phyloP scores from a whole-genome alignment of 2,113 vertebrate genomes.

The Danionella cerebrum region DNA sequence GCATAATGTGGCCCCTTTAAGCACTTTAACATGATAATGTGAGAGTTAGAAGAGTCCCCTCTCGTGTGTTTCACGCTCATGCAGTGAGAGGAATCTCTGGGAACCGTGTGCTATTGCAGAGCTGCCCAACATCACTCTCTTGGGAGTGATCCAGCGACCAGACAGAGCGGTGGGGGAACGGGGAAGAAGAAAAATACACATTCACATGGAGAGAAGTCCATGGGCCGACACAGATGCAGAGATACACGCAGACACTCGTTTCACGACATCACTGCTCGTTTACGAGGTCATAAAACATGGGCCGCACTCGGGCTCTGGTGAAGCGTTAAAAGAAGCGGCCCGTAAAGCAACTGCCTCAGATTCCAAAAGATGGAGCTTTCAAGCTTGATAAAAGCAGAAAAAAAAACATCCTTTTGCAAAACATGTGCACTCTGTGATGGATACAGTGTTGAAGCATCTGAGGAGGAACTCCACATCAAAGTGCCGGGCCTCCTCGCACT shows the following conservation, averaged over 20 bases:
- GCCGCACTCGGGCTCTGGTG: conserved; percentile 60
- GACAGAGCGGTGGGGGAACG: conserved; percentile 52
- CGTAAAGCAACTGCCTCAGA: conserved; percentile 59
- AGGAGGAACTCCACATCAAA: conserved; percentile 39
- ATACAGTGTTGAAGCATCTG: conserved; percentile 63
- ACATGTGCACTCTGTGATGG: conserved; percentile 52
- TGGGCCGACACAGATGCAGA: conserved; percentile 5
- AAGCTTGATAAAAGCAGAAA: conserved; percentile 42
- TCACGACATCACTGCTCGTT: conserved; percentile 68
- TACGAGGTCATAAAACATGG: conserved; percentile 72
- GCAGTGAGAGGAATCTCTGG: conserved; percentile 56
- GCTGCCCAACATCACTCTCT: conserved; percentile 61
- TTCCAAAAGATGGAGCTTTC: conserved; percentile 51
- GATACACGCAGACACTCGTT: conserved; percentile 56
- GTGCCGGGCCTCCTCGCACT: conserved; percentile 59
- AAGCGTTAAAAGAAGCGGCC: conserved; percentile 64
- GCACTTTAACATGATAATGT: background rate
- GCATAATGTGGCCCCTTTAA: no score
- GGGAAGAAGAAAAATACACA: conserved; percentile 53
- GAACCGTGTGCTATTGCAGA: conserved; percentile 65
- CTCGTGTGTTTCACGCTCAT: conserved; percentile 20
- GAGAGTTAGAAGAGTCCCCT: background rate
- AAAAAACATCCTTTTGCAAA: conserved; percentile 43
- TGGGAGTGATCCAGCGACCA: conserved; percentile 67
- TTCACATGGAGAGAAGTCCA: background rate